phyloP scores from a whole-genome alignment of 2,113 vertebrate genomes.

The Xyliphius kryptos region DNA sequence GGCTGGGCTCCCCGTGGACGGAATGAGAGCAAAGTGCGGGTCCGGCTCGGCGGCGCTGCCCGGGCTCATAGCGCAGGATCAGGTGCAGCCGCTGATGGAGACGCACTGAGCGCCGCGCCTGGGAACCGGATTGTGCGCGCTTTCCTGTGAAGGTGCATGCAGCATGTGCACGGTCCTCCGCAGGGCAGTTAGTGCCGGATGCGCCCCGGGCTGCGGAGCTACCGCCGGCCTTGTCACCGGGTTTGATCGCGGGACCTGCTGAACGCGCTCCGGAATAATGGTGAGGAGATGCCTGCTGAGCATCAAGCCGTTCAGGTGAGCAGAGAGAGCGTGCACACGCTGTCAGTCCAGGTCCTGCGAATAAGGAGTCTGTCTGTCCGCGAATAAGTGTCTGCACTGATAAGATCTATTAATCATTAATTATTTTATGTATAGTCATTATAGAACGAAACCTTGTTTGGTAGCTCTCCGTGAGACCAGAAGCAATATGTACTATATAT shows the following conservation, averaged over 20 bases:
- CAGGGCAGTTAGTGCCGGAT: not conserved
- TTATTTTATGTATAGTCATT: no score
- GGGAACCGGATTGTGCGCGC: no score
- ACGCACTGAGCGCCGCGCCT: not conserved
- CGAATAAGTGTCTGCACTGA: no score
- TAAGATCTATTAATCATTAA: no score
- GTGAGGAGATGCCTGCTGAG: constrained; percentile 92
- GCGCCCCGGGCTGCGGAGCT: not conserved
- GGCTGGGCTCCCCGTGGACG: not conserved
- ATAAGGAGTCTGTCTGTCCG: no score
- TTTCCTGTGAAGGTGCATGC: constrained; percentile 2
- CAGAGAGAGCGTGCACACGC: no score
- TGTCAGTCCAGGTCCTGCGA: no score
- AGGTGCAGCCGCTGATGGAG: not conserved
- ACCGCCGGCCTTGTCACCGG: not conserved
- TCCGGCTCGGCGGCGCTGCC: not conserved
- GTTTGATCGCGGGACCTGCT: constrained; percentile 12
- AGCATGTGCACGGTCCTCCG: constrained; percentile 16
- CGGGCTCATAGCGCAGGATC: not conserved
- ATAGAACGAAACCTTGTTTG: no score
- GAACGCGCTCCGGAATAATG: constrained; percentile 44
- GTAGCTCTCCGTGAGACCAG: no score
- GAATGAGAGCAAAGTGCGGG: not conserved
- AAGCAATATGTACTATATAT: no score
- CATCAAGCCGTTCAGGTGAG: constrained; percentile 95